Conservation (phyloP, 2,113 vertebrate genomes). For the Oreochromis spilurus region DNA sequence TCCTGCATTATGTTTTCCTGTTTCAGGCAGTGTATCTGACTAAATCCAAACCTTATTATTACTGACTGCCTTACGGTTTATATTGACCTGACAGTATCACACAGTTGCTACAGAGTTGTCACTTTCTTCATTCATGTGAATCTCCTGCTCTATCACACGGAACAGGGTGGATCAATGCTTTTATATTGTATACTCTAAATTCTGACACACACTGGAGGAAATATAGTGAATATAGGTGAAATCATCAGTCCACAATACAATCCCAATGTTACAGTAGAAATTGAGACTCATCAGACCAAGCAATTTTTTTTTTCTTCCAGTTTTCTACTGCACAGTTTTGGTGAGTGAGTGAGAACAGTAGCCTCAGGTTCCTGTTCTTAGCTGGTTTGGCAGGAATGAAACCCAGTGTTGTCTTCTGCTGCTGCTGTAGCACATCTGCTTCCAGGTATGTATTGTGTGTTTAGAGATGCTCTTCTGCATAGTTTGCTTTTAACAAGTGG, state of each 20-base stretch:
- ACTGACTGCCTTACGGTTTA: no score
- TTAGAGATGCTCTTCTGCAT: neutral
- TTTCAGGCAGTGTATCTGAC: neutral
- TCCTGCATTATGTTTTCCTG: neutral
- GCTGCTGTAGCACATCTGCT: neutral
- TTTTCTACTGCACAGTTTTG: no score
- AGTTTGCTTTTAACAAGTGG: neutral
- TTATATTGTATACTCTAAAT: neutral
- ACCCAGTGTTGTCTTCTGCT: neutral
- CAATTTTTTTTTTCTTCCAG: no score
- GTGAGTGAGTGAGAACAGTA: no score
- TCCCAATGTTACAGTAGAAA: rapidly evolving
- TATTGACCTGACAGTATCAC: neutral
- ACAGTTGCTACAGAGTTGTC: neutral
- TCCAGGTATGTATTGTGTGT: neutral
- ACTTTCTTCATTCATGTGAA: neutral
- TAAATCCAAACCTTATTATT: no score
- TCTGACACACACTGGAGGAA: neutral
- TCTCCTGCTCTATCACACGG: neutral
- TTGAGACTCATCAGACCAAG: neutral
- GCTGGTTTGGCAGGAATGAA: neutral
- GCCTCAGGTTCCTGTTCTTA: neutral
- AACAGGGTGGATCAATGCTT: neutral
- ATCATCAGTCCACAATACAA: rapidly evolving
- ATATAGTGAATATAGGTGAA: rapidly evolving